phyloP scores from a whole-genome alignment of 2,113 vertebrate species.

The Rafetus swinhoei region DNA sequence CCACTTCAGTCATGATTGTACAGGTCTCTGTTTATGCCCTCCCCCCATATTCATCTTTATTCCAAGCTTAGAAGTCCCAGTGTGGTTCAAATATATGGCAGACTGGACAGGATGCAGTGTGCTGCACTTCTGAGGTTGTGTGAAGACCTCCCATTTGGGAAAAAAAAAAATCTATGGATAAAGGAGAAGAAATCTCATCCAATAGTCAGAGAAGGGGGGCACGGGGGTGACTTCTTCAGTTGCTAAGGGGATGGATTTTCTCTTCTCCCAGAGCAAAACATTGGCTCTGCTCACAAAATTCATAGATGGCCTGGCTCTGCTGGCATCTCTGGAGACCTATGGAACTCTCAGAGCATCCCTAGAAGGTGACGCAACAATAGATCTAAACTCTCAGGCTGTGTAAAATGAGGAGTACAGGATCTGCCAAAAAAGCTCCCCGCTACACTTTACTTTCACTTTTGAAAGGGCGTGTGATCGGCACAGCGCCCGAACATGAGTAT shows the following conservation, averaged over 20 bases:
- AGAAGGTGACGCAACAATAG: accelerated
- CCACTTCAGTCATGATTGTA: too few relatives aligned
- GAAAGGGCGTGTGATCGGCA: too few relatives aligned
- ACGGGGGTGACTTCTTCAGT: not conserved
- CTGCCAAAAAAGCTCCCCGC: too few relatives aligned
- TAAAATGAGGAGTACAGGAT: too few relatives aligned
- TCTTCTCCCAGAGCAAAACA: not conserved
- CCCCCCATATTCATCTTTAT: too few relatives aligned
- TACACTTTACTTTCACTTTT: too few relatives aligned
- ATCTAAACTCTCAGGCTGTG: not conserved
- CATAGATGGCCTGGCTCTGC: accelerated
- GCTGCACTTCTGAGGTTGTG: not conserved
- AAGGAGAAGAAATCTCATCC: not conserved
- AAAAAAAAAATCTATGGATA: not conserved
- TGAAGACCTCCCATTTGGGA: not conserved
- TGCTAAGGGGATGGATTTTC: not conserved
- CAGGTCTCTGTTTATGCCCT: too few relatives aligned
- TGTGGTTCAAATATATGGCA: not conserved
- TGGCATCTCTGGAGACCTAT: accelerated
- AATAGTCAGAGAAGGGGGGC: not conserved
- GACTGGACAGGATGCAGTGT: not conserved
- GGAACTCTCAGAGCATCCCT: not conserved
- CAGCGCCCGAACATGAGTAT: too few relatives aligned
- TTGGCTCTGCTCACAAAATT: not conserved
- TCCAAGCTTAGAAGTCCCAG: too few relatives aligned